Evolutionary conservation across 2,797 vertebrate genomes (phyloP).

Genomic region (Helicolenus hilgendorfi): DNA sequence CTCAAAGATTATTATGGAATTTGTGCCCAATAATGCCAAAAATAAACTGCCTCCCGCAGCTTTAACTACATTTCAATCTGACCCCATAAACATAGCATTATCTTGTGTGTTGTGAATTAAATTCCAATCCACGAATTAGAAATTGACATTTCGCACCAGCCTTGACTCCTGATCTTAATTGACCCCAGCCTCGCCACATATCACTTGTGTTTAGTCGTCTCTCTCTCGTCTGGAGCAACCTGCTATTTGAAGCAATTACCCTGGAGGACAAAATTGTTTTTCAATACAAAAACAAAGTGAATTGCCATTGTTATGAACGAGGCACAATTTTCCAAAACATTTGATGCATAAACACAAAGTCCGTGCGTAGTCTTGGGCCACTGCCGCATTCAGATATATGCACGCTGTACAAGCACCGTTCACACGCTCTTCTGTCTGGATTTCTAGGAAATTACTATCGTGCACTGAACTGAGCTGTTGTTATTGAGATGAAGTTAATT

Average conservation of each 20-base stretch:
- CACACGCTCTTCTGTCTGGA: background rate
- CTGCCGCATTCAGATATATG: slow-evolving; percentile 16
- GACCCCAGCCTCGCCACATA: slow-evolving; percentile 39
- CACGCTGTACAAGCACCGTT: background rate
- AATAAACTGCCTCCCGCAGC: background rate
- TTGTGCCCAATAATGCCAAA: background rate
- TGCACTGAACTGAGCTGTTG: background rate
- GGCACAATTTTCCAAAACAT: slow-evolving; percentile 76
- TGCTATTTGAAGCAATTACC: slow-evolving; percentile 76
- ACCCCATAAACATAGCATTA: background rate
- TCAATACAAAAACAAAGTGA: slow-evolving; percentile 69
- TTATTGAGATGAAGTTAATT: slow-evolving; percentile 38
- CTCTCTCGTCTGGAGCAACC: slow-evolving; percentile 49
- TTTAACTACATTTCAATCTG: background rate
- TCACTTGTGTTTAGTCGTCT: slow-evolving; percentile 60
- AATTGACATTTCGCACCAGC: slow-evolving; percentile 26
- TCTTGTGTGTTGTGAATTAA: background rate
- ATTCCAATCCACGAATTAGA: background rate
- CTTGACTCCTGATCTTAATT: slow-evolving; percentile 48
- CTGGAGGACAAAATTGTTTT: slow-evolving; percentile 55
- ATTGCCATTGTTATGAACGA: slow-evolving; percentile 61
- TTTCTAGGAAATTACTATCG: slow-evolving; percentile 16
- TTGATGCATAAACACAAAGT: slow-evolving; percentile 62
- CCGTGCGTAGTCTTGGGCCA: slow-evolving; percentile 29
- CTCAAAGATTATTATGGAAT: background rate